Evolutionary conservation across 1,140 invertebrate species (phyloP).

Genomic region (Cepaea nemoralis): DNA sequence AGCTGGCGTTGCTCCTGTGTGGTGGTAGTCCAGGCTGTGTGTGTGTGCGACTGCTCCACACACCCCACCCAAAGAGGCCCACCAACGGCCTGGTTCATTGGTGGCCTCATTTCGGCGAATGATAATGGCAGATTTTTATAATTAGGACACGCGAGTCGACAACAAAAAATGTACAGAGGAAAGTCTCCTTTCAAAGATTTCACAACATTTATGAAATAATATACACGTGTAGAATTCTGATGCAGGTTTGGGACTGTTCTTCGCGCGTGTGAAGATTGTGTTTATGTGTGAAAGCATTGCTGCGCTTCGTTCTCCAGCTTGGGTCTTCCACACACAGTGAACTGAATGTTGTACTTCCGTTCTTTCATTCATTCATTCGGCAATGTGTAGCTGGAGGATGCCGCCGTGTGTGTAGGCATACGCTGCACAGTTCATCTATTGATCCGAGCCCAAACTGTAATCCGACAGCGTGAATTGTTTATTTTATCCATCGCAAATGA

Average conservation of each 20-base stretch:
- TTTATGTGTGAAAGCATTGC: too few relatives aligned
- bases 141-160: not conserved
- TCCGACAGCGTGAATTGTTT: not conserved
- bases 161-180: not conserved
- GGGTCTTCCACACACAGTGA: not conserved
- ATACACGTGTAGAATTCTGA: not conserved
- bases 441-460: not conserved
- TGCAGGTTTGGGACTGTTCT: too few relatives aligned
- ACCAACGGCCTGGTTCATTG: conserved; percentile 3
- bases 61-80: conserved; percentile 10
- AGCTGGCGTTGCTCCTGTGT: not conserved
- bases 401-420: not conserved
- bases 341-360: not conserved
- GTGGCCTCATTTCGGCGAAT: conserved; percentile 9
- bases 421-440: not conserved
- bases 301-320: not conserved
- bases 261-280: too few relatives aligned
- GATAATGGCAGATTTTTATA: not conserved
- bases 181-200: too few relatives aligned
- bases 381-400: not conserved
- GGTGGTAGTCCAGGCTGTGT: not conserved
- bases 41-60: not conserved
- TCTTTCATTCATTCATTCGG: not conserved
- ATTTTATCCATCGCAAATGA: not conserved
- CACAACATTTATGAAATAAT: not conserved